Conservation (phyloP, 92 coral and sea anemone genomes). For the Nematostella vectensis region DNA sequence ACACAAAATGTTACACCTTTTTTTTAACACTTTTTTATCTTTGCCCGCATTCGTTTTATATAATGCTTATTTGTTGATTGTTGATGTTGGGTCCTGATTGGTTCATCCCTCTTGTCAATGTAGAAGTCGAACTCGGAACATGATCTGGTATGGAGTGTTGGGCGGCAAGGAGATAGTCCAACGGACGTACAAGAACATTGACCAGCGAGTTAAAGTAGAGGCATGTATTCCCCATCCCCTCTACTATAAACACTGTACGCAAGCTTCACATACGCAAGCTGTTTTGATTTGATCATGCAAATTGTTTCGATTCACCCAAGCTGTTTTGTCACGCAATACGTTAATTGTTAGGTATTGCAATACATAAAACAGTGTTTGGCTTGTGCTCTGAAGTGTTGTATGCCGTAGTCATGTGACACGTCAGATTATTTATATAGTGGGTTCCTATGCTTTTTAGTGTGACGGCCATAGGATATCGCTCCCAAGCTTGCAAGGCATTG, state of each 20-base stretch:
- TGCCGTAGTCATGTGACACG: no score
- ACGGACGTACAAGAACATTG: slow-evolving; percentile 89
- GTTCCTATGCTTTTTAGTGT: slow-evolving; percentile 61
- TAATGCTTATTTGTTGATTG: no score
- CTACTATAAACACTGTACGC: not conserved
- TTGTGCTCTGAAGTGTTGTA: no score
- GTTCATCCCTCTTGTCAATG: no score
- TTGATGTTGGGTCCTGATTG: no score
- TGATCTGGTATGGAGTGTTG: slow-evolving; percentile 88
- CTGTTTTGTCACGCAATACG: no score
- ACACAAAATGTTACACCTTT: no score
- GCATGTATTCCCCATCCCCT: slow-evolving; percentile 14
- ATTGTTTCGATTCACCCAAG: not conserved
- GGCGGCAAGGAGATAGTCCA: slow-evolving; percentile 94
- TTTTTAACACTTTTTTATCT: no score
- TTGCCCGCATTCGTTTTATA: no score
- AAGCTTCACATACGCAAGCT: not conserved
- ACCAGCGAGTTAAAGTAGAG: slow-evolving; percentile 95
- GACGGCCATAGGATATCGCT: slow-evolving; percentile 91
- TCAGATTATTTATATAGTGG: no score
- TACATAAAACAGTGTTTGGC: no score
- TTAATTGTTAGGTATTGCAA: no score
- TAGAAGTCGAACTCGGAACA: slow-evolving; percentile 83
- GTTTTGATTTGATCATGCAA: not conserved
- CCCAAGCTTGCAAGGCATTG: slow-evolving; percentile 95